Base-by-base conservation (phyloP, 2,888 invertebrate genomes). In the Habrosyne pyritoides region DNA sequence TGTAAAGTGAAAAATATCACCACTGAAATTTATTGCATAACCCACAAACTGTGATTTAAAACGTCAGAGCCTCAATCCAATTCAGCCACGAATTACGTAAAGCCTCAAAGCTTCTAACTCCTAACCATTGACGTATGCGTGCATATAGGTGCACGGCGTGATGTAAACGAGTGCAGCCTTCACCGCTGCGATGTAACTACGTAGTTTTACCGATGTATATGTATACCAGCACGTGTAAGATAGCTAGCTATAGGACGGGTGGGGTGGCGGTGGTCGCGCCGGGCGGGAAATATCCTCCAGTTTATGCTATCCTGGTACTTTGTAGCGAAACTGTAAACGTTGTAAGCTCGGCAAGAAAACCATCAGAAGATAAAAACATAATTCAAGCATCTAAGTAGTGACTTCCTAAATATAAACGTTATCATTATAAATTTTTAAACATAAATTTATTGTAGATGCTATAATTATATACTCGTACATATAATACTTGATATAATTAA, bases 41-140 rank as follows among this genome's bases (percentile, higher is more conserved):
- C 69, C 70, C 75, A 63, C 69, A 67, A 74, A 77, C 71, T 72
- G 69, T 69, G 71, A 71, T 75, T 63, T 75, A 79, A 83, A 82
- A 68, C 72, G 73, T 64, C 64, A 68, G 74, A 82, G 75, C 75
- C 72, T 79, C 79, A 81, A 86, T 86, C 76, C 80, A 84, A 87
- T 87, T 83, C 82, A 82, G 75, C 79, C 79, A 79, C 86, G 86
- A 88, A 88, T 89, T 86, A 88, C 86, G 84, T 85, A 88, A 87
- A 86, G 82, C 84, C 78, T 85, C 83, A 84, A 85, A 85, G 87
- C 84, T 82, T 77, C 77, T 80, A 81, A 79, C 77, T 81, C 66
- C 75, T 75, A 75, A 78, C 77, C 73, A 67, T 74, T 55, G 74
- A 70, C 63, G 53, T 70, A 74, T 67, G 72, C 63, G 60, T 65